Conservation (phyloP, 2,113 vertebrate genomes). For the Notothenia coriiceps region DNA sequence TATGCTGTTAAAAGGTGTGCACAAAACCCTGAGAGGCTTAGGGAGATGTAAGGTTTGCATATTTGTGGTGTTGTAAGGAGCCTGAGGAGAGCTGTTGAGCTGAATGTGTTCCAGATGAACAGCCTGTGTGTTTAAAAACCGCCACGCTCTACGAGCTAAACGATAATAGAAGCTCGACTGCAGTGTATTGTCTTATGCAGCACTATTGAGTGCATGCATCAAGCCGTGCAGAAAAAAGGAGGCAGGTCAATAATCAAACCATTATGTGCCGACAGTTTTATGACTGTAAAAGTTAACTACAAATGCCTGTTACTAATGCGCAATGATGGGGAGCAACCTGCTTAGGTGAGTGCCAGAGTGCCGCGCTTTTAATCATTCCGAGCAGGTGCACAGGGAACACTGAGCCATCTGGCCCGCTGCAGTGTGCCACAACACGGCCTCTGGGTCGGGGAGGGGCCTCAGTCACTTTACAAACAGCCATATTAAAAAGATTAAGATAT, state of each 20-base stretch:
- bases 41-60: constrained; percentile 37
- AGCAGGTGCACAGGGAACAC: constrained; percentile 55
- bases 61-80: constrained; percentile 14
- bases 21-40: constrained; percentile 33
- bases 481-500: constrained; percentile 7
- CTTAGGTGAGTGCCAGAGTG: constrained; percentile 48
- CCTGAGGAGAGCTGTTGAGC: constrained; percentile 15
- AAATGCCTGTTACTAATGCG: constrained; percentile 55
- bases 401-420: constrained; percentile 61
- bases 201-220: constrained; percentile 13
- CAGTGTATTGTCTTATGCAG: constrained; percentile 12
- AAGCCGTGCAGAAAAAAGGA: constrained; percentile 16
- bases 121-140: constrained; percentile 14
- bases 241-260: constrained; percentile 47
- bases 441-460: constrained; percentile 41
- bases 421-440: constrained; percentile 45
- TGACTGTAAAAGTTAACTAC: constrained; percentile 60
- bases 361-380: constrained; percentile 55
- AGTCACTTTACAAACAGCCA: constrained; percentile 4
- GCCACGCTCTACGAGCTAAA: constrained; percentile 1
- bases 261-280: constrained; percentile 61
- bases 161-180: constrained; percentile 14
- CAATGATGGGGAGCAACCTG: constrained; percentile 53
- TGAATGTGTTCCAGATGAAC: constrained; percentile 35
- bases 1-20: constrained; percentile 27